Base-by-base conservation (phyloP, 2,797 vertebrate genomes). In the Malacoraja senta region DNA sequence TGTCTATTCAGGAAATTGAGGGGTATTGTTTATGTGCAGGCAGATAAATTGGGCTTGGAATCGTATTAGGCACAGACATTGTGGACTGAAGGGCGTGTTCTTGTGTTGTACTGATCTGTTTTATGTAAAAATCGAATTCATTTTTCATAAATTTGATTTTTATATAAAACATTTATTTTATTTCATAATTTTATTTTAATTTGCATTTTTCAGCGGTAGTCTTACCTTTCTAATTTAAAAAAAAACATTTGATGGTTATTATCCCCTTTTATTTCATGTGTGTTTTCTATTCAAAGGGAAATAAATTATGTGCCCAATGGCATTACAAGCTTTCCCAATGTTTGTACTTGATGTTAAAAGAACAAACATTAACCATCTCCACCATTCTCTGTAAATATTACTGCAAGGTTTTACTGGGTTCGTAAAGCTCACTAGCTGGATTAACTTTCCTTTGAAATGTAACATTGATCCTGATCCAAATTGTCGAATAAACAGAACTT, bases 381-480 rank as follows among this genome's bases (percentile, higher is more conserved):
- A n/a, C 58, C 10, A 61, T 35, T 61, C 80, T 7, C 13, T n/a
- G 13, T 84, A 26, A 88, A 68, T 68, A 35, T 68, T 68, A 68
- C n/a, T 6, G 61, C 32, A 88, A 9, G 61, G 1, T 68, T 61
- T 63, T 32, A 68, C n/a, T 32, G 35, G 84, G 29, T 32, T 32
- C 6, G 38, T 9, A 24, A 88, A 65, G n/a, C n/a, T 88, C 8
- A 88, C 61, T 88, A 32, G 61, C 15, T 61, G 61, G 61, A 88
- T 88, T 32, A 88, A 88, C 84, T 68, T 84, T 84, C 32, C 77
- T 79, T 65, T 63, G 26, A 84, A 61, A 61, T 88, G n/a, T 65
- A 88, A 35, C 15, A 26, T 15, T 35, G 63, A 68, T 88, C n/a
- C 61, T 32, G 15, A 1, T 65, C 32, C 8, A 32, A 68, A 35